Evolutionary conservation across 2,113 vertebrate species (phyloP).

Genomic region (Elanoides forficatus): DNA sequence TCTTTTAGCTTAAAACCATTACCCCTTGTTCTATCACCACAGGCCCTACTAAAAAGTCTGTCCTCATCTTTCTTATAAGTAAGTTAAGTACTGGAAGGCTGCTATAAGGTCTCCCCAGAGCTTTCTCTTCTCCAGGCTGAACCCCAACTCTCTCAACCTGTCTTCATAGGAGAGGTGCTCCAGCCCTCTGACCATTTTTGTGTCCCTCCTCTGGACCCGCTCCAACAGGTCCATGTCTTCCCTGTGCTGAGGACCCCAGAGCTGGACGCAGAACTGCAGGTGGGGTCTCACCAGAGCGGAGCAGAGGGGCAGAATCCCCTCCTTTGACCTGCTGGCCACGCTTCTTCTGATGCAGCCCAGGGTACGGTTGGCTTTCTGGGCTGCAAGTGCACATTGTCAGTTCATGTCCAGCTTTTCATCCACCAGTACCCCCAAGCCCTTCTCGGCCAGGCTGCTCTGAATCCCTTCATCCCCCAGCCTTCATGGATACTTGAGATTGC

Average conservation of each 20-base stretch:
- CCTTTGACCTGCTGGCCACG: background rate
- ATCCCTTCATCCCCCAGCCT: background rate
- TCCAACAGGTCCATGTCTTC: background rate
- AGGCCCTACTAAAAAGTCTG: background rate
- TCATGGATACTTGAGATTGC: background rate
- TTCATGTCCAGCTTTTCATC: background rate
- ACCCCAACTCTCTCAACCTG: background rate
- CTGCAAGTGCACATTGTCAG: rapidly evolving
- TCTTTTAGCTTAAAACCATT: background rate
- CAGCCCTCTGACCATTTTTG: background rate
- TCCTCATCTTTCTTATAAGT: background rate
- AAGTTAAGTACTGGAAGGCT: background rate
- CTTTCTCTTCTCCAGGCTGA: background rate
- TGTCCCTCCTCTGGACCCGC: background rate
- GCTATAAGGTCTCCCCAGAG: rapidly evolving
- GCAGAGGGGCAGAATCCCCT: background rate
- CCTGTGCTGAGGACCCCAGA: background rate
- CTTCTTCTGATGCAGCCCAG: background rate
- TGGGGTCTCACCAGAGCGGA: background rate
- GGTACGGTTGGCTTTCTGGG: background rate
- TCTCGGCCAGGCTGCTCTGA: background rate
- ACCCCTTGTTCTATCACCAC: background rate
- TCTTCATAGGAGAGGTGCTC: background rate
- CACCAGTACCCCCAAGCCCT: background rate
- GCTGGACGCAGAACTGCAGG: background rate